Evolutionary conservation across 2,888 invertebrate genomes (phyloP), one percentile per base, ranked within the genome.

Genomic region (Antitype chi): DNA sequence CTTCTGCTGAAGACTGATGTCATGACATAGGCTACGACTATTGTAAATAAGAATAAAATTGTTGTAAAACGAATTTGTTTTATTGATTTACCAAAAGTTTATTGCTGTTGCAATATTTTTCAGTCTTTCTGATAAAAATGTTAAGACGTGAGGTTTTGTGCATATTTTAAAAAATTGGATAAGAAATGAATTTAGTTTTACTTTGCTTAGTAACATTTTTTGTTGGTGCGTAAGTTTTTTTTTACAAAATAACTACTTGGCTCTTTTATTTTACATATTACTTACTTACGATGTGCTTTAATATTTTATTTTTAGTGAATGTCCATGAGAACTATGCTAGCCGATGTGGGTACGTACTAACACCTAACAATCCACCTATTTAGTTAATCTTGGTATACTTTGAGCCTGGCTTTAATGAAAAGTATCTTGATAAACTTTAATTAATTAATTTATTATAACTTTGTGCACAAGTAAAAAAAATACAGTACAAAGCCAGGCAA

Each of bases 341-440:
- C 25, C 78, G 68, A 79, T 92, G 92, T 86, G 91, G 92, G 92
- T 91, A 81, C 85, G 91, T 88, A 85, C 91, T 88, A 62, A 70
- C 15, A 60, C 2, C 13, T 20, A 15, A 4, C 5, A 23, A 2
- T 5, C 1, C 38, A 8, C 13, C 8, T n/a, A 43, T 4, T 49
- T 47, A 15, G 23, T 38, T 47, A 13, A 52, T 28, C n/a, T 52
- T 67, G n/a, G 20, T 32, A 57, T 57, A 64, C 43, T 64, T 69
- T 28, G 0, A 38, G 13, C 13, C 13, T 25, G 20, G 38, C 25
- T 1, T 23, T 25, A 38, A 38, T 43, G 17, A 55, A 55, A 43
- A 72, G 28, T 72, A 43, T n/a, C 11, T 60, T n/a, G 9, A 7
- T 25, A 11, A 6, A 43, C 20, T 47, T 20, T 20, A 9, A n/a